A percentile compares a stretch with the other conserved stretches of the same genome.
phyloP scores from a whole-genome alignment of 2,797 vertebrate genomes.

The Fratercula arctica region DNA sequence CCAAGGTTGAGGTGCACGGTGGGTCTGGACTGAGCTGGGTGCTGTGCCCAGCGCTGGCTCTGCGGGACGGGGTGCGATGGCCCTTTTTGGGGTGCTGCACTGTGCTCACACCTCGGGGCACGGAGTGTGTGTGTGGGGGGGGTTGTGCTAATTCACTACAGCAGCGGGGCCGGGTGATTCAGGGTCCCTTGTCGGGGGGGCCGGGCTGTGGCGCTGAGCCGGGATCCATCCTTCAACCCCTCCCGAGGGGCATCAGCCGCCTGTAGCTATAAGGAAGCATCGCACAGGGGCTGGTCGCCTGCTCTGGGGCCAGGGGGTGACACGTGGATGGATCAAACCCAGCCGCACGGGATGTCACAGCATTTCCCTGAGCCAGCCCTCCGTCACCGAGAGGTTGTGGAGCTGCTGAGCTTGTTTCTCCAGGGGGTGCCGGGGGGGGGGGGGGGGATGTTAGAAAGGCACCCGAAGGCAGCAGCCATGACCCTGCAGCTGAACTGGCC shows the following conservation, averaged over 20 bases:
- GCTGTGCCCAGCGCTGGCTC: not conserved
- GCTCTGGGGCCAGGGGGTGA: not conserved
- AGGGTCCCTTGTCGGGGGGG: not conserved
- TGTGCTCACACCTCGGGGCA: rapidly evolving
- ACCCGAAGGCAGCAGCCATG: rapidly evolving
- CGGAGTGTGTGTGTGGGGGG: too few relatives aligned
- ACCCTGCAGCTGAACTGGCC: not conserved
- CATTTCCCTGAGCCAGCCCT: not conserved
- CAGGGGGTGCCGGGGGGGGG: not conserved
- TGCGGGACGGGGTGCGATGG: not conserved
- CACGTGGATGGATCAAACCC: rapidly evolving
- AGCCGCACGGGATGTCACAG: rapidly evolving
- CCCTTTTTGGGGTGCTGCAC: not conserved
- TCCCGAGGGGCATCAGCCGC: not conserved
- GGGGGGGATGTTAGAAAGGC: not conserved
- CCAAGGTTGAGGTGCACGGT: rapidly evolving
- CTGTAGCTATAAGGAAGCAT: not conserved
- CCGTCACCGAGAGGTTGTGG: rapidly evolving
- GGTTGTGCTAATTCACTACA: not conserved
- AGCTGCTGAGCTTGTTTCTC: not conserved
- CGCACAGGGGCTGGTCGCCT: rapidly evolving
- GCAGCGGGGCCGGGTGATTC: rapidly evolving
- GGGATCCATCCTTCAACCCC: not conserved
- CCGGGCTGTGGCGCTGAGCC: not conserved
- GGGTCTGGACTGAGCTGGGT: not conserved